Evolutionary conservation across 2,113 vertebrate genomes (phyloP), one percentile per base, ranked within the genome.

Genomic region (Euleptes europaea): DNA sequence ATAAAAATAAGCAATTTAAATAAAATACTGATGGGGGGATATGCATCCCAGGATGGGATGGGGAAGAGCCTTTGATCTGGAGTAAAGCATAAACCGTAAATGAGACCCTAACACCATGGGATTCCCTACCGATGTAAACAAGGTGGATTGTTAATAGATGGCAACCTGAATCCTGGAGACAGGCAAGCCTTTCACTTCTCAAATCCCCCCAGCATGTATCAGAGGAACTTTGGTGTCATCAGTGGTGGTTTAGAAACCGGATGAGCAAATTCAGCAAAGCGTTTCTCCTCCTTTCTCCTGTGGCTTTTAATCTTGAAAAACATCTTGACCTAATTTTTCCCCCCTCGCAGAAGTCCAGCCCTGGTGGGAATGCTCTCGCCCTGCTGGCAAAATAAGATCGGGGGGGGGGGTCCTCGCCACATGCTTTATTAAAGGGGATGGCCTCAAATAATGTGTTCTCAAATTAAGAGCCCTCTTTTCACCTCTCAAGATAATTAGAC

Each of bases 401-500:
- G 86, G 87, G 33, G 35, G 74, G 21, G 26, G 49, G 10, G 87
- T 90, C 88, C 88, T 92, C 67, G 60, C 57, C 84, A 88, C 33
- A 2, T 80, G 82, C 92, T 92, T 91, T 90, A 91, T 92, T 89
- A 85, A 88, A 93, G 89, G 89, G 90, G 88, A 89, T 88, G 44
- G 5, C 83, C 88, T 86, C 60, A 76, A 92, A 69, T 84, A 88
- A 88, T 81, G 90, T 91, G 90, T 86, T 79, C 72, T 94, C 79
- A 10, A 92, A 91, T 93, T 93, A 92, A 93, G 89, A 86, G 83
- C 83, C 84, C 14, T 28, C 28, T 42, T 38, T 79, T 86, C 89
- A 92, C 88, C 89, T 90, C 91, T 94, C 90, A 15, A 84, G 93
- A 40, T 91, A 82, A 94, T 93, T 92, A 14, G 72, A 91, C 75